A percentile compares a stretch with the other conserved stretches of the same genome.
phyloP scores from a whole-genome alignment of 1,140 invertebrate genomes.

The Capitella teleta region DNA sequence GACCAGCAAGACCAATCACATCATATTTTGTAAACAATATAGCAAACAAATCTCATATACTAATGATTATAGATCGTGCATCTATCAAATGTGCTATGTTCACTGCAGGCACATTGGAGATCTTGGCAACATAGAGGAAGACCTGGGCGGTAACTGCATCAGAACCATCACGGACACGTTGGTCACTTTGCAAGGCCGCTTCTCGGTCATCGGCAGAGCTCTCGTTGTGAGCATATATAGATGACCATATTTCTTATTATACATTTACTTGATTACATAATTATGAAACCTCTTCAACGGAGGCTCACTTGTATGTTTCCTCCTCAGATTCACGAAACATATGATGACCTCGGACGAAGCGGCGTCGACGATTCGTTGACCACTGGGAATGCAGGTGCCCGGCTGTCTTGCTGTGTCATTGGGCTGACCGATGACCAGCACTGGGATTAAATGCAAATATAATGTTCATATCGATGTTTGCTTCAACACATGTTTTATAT shows the following conservation, averaged over 20 bases:
- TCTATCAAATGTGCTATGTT: no score
- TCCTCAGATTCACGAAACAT: constrained; percentile 3
- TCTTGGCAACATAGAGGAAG: constrained; percentile 5
- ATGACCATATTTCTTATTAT: background rate
- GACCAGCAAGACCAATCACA: no score
- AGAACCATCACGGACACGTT: background rate
- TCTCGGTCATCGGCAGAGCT: constrained; percentile 4
- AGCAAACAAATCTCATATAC: no score
- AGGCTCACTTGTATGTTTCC: no score
- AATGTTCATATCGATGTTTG: no score
- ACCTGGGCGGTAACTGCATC: background rate
- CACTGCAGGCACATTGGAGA: constrained; percentile 9
- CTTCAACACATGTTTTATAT: no score
- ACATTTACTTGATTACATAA: no score
- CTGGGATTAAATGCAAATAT: no score
- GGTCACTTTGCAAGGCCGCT: constrained; percentile 1
- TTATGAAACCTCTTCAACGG: no score
- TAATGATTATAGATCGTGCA: no score
- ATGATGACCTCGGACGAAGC: constrained; percentile 7
- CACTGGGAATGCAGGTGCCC: constrained; percentile 6
- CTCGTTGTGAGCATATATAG: constrained; percentile 3
- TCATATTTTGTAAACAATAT: no score
- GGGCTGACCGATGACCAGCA: no score
- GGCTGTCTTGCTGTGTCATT: constrained; percentile 5
- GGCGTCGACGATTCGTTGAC: background rate